phyloP scores from a whole-genome alignment of 2,888 invertebrate species.

The Micoletzkya japonica region DNA sequence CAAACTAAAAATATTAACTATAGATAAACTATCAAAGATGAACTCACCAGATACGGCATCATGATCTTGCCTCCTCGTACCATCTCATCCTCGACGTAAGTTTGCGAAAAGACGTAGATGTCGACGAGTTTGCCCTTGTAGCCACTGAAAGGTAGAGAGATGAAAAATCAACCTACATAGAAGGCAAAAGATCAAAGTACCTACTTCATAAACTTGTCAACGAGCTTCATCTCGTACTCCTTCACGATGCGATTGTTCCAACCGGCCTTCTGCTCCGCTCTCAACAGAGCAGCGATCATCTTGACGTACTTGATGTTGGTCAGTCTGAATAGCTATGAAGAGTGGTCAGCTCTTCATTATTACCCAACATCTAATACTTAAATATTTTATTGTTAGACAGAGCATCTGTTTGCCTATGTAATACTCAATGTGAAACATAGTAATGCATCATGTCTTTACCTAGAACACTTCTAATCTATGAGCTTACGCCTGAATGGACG shows the following conservation, averaged over 20 bases:
- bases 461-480: too few relatives aligned
- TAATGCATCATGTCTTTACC: too few relatives aligned
- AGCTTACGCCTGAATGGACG: too few relatives aligned
- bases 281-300: constrained; percentile 52
- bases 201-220: constrained; percentile 50
- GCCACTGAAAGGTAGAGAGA: constrained; percentile 42
- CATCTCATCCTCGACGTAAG: constrained; percentile 61
- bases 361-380: too few relatives aligned
- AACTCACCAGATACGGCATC: constrained; percentile 39
- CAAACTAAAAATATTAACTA: too few relatives aligned
- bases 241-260: constrained; percentile 55
- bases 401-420: too few relatives aligned
- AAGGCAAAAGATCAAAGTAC: not conserved
- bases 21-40: not conserved
- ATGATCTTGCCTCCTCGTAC: constrained; percentile 47
- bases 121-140: constrained; percentile 48
- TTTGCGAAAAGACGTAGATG: constrained; percentile 50
- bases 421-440: too few relatives aligned
- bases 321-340: constrained; percentile 24
- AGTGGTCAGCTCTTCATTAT: too few relatives aligned
- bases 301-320: constrained; percentile 55
- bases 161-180: not conserved
- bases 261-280: constrained; percentile 53
- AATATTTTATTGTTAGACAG: too few relatives aligned
- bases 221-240: constrained; percentile 54